Percentiles rank a stretch among this genome's conserved stretches.
phyloP scores from a whole-genome alignment of 2,888 invertebrate species.

The Agrochola macilenta region DNA sequence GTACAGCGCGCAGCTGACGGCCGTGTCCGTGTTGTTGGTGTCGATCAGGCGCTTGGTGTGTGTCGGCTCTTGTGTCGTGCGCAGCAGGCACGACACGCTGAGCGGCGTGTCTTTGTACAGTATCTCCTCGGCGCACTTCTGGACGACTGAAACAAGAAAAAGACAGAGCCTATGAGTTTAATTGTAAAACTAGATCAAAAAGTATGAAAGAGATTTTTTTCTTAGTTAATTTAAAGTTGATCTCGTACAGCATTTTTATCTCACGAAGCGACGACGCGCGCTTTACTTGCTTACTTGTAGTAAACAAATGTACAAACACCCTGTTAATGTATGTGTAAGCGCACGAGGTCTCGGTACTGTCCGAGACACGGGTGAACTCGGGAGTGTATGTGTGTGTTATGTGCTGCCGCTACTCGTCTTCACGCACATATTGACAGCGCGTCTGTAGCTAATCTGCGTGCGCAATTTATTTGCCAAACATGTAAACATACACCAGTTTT shows the following conservation, averaged over 20 bases:
- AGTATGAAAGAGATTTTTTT: neutral
- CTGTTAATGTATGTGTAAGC: too few species aligned
- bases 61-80: slow-evolving; percentile 54
- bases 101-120: slow-evolving; percentile 80
- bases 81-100: slow-evolving; percentile 79
- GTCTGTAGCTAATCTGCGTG: too few species aligned
- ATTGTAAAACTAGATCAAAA: neutral
- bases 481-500: too few species aligned
- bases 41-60: slow-evolving; percentile 44
- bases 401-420: too few species aligned
- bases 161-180: neutral
- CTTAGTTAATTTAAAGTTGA: neutral
- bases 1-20: slow-evolving; percentile 78
- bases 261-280: too few species aligned
- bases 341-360: too few species aligned
- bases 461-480: too few species aligned
- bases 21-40: slow-evolving; percentile 66
- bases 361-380: too few species aligned
- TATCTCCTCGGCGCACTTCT: slow-evolving; percentile 80
- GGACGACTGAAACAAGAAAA: slow-evolving; percentile 74
- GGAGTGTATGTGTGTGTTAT: too few species aligned
- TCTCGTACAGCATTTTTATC: neutral
- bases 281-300: too few species aligned
- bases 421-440: too few species aligned
- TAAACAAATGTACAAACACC: too few species aligned